Base-by-base conservation (phyloP, 2,888 invertebrate species). In the Drosophila antonietae region DNA sequence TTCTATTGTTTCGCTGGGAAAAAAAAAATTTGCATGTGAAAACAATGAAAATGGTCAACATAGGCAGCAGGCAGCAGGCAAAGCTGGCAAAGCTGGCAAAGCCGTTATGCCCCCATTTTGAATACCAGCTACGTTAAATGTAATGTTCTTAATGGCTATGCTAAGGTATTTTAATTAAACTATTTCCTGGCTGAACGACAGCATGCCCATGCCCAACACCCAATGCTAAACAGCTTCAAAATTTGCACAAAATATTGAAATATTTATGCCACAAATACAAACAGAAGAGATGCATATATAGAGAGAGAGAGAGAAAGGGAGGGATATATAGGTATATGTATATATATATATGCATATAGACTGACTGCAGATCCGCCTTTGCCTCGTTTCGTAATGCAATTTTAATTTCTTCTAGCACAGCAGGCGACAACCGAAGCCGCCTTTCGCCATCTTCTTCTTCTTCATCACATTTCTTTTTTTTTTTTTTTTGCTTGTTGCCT, bases 121-220 rank as follows among this genome's bases (percentile, higher is more conserved):
- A 67, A 79, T 78, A 68, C 67, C 80, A 71, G 55, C 71, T 62
- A 73, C 73, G 70, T 73, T 51, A 89, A 87, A 78, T 79, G 78
- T 75, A 81, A 78, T 79, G 81, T 70, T 75, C 82, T 83, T 85
- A 89, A 89, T 87, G 90, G 81, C 83, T 76, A 81, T 82, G 76
- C 89, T 78, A 80, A 88, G 88, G 89, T 80, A 90, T 90, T 88
- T 88, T 88, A 88, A 88, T 88, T 90, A 88, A 90, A 90, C 88
- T 86, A 88, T 88, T 88, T 88, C 88, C 88, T 83, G 81, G 66
- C 82, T 68, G 73, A 73, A 61, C 72, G 65, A 69, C 61, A 51
- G 49, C 33, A 72, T 73, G 63, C 68, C n/a, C 5, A 0, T 9
- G 15, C 28, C 15, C 3, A 7, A 8, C 7, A 23, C 10, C 18